Evolutionary conservation across 2,888 invertebrate species (phyloP), one percentile per base, ranked within the genome.

Genomic region (Marronus borbonicus): DNA sequence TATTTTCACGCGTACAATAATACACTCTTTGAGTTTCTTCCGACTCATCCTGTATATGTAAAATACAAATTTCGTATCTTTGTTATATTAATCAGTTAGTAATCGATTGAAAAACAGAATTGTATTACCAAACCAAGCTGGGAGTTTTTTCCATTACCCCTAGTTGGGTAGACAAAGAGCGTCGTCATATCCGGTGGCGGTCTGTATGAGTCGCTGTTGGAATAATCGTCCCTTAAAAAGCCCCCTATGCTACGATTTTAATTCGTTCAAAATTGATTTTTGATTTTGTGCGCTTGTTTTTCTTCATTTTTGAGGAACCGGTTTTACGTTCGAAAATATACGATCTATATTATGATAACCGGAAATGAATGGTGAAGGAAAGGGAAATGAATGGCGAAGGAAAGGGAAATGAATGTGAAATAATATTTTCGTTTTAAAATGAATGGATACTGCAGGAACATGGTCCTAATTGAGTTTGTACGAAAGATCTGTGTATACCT

Each of bases 241-340:
- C 72, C 39, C 58, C 58, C 31, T 72, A 28, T 17, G 36, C 31
- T 72, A 28, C 20, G 36, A 72, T 72, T 72, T 72, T 72, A 72
- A 72, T 72, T 72, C 72, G 72, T 20, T 44, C 39, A 58, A 52
- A 72, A 72, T 72, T 72, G 72, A 72, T 72, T 72, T 72, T 60
- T 39, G 58, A 72, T 58, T 72, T 39, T 17, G 58, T 44, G 4
- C 58, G 72, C 39, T 72, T 72, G 58, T 72, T 58, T 31, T 39
- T 72, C n/a, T 39, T 31, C 20, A 20, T 60, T 60, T 39, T 58
- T 44, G 10, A 28, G 0, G 4, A 68, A 65, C 44, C 14, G 10
- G 65, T 44, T 2, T 12, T 3, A 10, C 20, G 1, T 31, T 36
- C 2, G n/a, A 31, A 31, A 64, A 44, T 31, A 20, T 55, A n/a